Evolutionary conservation across 2,888 invertebrate species (phyloP).

Genomic region (Aphodius granarius): DNA sequence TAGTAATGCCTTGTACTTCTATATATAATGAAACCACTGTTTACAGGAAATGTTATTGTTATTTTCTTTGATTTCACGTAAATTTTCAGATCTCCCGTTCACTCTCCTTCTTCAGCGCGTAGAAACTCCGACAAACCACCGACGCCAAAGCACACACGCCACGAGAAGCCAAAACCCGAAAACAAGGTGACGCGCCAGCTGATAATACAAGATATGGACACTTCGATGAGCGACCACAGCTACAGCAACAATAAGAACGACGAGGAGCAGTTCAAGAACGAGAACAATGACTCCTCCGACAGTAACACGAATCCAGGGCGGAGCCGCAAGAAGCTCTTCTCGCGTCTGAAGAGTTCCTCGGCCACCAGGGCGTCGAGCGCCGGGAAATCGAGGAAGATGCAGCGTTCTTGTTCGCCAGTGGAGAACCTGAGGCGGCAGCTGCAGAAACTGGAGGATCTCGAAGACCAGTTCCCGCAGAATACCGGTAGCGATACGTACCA

Average conservation of each 20-base stretch:
- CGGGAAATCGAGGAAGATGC: slow-evolving; percentile 56
- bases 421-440: slow-evolving; percentile 80
- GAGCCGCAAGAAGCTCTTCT: slow-evolving; percentile 68
- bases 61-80: too few species aligned
- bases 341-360: slow-evolving; percentile 70
- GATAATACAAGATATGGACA: slow-evolving; percentile 51
- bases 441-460: slow-evolving; percentile 78
- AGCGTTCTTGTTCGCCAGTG: slow-evolving; percentile 71
- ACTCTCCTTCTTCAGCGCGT: slow-evolving; percentile 45
- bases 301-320: slow-evolving; percentile 57
- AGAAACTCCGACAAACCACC: slow-evolving; percentile 46
- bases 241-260: slow-evolving; percentile 48
- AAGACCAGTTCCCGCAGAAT: slow-evolving; percentile 75
- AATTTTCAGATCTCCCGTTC: slow-evolving; percentile 41
- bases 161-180: slow-evolving; percentile 42
- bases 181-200: slow-evolving; percentile 46
- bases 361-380: slow-evolving; percentile 67
- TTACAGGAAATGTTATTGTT: too few species aligned
- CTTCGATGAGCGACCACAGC: slow-evolving; percentile 55
- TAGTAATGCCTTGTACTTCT: too few species aligned
- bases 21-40: too few species aligned
- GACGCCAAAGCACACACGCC: slow-evolving; percentile 51
- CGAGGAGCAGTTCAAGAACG: slow-evolving; percentile 46
- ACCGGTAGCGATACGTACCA: slow-evolving; percentile 73
- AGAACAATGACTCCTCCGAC: slow-evolving; percentile 58